A percentile compares a stretch with the other conserved stretches of the same genome.
These are phyloP conservation scores for Dysidea cf. avara DNA, from an alignment of 37 sponge, comb jelly and placozoan genomes.

Conservation along the genomic window DNA sequence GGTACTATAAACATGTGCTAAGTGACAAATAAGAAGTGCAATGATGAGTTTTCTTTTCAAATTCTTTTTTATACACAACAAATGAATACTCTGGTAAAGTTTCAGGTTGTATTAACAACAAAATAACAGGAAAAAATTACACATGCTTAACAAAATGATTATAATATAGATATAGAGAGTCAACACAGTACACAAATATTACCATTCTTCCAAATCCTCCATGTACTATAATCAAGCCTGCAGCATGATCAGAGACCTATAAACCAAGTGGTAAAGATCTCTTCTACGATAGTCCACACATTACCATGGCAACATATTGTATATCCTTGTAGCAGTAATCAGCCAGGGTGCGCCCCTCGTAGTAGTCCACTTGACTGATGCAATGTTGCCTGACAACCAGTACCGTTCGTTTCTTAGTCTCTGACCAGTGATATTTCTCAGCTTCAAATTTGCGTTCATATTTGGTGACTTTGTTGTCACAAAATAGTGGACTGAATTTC, in stretches of 20 bases:
- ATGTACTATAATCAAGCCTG: conserved; percentile 76
- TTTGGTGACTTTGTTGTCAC: conserved; percentile 4
- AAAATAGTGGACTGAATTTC: conserved; percentile 65
- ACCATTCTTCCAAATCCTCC: conserved; percentile 82
- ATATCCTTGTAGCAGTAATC: conserved; percentile 96
- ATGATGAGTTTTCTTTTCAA: no score
- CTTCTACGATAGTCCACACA: no score
- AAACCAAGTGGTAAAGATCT: neutral
- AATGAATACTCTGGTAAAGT: no score
- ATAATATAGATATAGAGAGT: no score
- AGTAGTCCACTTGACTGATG: conserved; percentile 59
- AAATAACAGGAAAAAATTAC: no score
- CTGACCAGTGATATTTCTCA: conserved; percentile 89
- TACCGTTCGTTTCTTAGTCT: conserved; percentile 46
- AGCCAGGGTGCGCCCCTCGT: conserved; percentile 40
- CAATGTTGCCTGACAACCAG: conserved; percentile 76
- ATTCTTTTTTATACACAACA: no score
- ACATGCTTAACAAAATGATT: no score
- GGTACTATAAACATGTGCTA: conserved; percentile 89
- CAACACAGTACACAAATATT: neutral
- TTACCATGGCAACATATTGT: conserved; percentile 78
- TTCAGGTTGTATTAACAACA: no score
- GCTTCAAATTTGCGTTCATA: conserved; percentile 64
- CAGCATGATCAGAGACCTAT: conserved; percentile 86
- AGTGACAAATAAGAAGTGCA: no score